Evolutionary conservation across 2,113 vertebrate species (phyloP), one percentile per base, ranked within the genome.

Genomic region (Ammodytes dubius): DNA sequence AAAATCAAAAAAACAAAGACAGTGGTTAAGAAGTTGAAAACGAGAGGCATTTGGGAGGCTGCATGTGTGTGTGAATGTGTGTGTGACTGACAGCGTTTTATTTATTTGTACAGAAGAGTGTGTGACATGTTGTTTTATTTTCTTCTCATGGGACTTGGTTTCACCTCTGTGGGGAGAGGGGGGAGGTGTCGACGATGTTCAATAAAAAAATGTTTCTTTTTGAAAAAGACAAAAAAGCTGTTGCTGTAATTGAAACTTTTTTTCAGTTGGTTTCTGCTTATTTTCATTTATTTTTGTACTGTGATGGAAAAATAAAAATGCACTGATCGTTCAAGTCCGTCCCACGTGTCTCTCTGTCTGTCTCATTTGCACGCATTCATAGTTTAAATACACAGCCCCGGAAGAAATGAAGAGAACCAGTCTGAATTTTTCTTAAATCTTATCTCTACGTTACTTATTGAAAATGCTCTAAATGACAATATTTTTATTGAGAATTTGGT

Each of bases 281-380:
- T 96, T 97, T 99, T 98, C 95, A 99, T 99, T 99, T 99, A 99
- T 98, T 99, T 99, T 99, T 99, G 98, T 99, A 99, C 97, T 95
- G 97, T 99, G 97, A 97, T 97, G 96, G 96, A 90, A 96, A 81
- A 98, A 98, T 97, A 98, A 99, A 27, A 98, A 97, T 96, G 97
- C 97, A 99, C 97, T 96, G 97, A 98, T 95, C 95, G 95, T 97
- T 97, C 95, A 95, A 84, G 81, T 79, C 8, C n/a, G 43, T 27
- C 27, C 80, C 61, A 11, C 47, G 72, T 14, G 70, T 87, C 63
- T 79, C 59, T 46, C 75, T 70, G 15, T 27, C 27, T 27, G 27
- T 27, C 27, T 27, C 27, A 27, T 27, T 27, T 27, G 27, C 27
- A 27, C 27, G 27, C 27, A 27, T 27, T 27, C 2, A 27, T 27